Conservation (phyloP, 1,140 invertebrate species). For the Leguminivora glycinivorella region DNA sequence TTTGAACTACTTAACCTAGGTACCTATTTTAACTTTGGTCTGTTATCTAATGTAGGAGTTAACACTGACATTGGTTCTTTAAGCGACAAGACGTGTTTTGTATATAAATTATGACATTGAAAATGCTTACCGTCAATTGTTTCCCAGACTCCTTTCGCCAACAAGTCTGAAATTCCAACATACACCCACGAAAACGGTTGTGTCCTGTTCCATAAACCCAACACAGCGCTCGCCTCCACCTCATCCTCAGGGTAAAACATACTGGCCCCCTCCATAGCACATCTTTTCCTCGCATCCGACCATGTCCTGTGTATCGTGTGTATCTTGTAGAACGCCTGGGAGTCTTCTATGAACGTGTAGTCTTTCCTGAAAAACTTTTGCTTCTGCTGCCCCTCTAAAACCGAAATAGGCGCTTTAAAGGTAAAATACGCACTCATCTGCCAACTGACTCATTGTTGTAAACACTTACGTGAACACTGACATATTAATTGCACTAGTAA, state of each 20-base stretch:
- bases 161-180: constrained; percentile 55
- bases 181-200: constrained; percentile 46
- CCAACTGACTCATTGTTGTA: not conserved
- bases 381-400: constrained; percentile 54
- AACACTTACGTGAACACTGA: constrained; percentile 21
- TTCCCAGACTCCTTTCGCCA: constrained; percentile 56
- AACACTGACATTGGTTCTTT: too few relatives aligned
- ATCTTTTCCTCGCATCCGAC: constrained; percentile 51
- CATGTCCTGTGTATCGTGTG: constrained; percentile 53
- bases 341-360: constrained; percentile 47
- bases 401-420: constrained; percentile 3
- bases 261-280: constrained; percentile 53
- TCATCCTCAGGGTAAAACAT: constrained; percentile 61
- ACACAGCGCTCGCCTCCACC: constrained; percentile 47
- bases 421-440: not conserved
- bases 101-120: not conserved
- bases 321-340: constrained; percentile 59
- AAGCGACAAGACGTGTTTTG: too few relatives aligned
- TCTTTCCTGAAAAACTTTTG: constrained; percentile 55
- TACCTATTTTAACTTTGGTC: too few relatives aligned
- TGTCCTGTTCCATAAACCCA: constrained; percentile 50
- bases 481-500: constrained; percentile 22
- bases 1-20: too few relatives aligned
- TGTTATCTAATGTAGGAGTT: too few relatives aligned
- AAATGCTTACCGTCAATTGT: constrained; percentile 45